Evolutionary conservation across 2,797 vertebrate genomes (phyloP).

Genomic region (Poliocrania exsul): DNA sequence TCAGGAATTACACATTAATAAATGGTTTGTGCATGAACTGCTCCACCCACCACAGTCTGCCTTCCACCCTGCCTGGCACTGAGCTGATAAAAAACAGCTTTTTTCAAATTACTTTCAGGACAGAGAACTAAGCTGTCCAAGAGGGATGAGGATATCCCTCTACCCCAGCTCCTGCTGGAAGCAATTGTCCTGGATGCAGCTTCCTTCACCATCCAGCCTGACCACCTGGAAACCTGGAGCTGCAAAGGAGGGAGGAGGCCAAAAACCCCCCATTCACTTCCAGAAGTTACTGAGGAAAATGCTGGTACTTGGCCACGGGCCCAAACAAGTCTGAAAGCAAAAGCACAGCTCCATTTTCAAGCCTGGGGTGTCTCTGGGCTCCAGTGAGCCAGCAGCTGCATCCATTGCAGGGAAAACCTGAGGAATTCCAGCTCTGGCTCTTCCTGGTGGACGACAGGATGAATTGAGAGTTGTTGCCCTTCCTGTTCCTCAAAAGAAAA

Average conservation of each 20-base stretch:
- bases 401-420: background rate
- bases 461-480: background rate
- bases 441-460: background rate
- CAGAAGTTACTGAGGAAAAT: background rate
- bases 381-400: background rate
- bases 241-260: background rate
- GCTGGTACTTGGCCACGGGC: background rate
- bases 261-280: background rate
- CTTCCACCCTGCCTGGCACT: background rate
- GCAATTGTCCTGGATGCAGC: background rate
- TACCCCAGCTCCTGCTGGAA: background rate
- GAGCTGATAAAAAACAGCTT: background rate
- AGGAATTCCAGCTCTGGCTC: background rate
- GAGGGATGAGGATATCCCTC: background rate
- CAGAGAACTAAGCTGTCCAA: background rate
- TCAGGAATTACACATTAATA: constrained; percentile 18
- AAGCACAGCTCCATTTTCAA: background rate
- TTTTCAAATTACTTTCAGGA: background rate
- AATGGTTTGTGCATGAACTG: background rate
- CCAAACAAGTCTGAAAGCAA: background rate
- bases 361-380: background rate
- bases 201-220: background rate
- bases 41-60: background rate
- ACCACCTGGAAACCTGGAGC: background rate
- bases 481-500: background rate